Base-by-base conservation (phyloP, 2,113 vertebrate genomes). In the Mixornis gularis region DNA sequence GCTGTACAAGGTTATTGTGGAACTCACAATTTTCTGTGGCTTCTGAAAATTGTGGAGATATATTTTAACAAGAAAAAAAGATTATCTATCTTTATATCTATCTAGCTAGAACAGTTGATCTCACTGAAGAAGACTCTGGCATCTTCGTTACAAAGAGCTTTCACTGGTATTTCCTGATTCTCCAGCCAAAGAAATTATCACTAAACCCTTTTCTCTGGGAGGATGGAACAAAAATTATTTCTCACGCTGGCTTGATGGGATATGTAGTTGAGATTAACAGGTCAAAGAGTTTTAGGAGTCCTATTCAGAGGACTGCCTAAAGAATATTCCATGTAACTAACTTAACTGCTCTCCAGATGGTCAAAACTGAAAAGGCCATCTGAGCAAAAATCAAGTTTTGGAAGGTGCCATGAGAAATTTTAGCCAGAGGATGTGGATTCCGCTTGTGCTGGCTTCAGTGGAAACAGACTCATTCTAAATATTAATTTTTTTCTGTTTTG, bases 121-220 rank as follows among this genome's bases (percentile, higher is more conserved):
- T 95, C 91, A 95, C 78, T 96, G 85, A 95, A 96, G 97, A 96
- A 80, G 90, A 90, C 88, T 91, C 92, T 96, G 87, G 95, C 93
- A 94, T 96, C 93, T 96, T 96, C 41, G 25, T 96, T 97, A 76
- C 95, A 91, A 78, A 96, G 90, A 95, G 56, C 95, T 97, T 95
- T 96, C 81, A 83, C 49, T 94, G 95, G 93, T 95, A 95, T 97
- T 97, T 97, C 93, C 95, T 95, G 87, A 73, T 95, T 94, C 86
- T 97, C 46, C 82, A 79, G 94, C 95, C 94, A 97, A 96, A 96
- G 70, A 96, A 96, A 96, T 95, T 43, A 97, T 95, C 80, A 85
- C 66, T 91, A 86, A 92, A 74, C 53, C 58, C 65, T 94, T 94
- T 94, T 65, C 90, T 82, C 70, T 80, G 43, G 55, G 70, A 73